A percentile compares a stretch with the other conserved stretches of the same genome.
phyloP scores from a whole-genome alignment of 2,113 vertebrate genomes.

The Madoqua kirkii region DNA sequence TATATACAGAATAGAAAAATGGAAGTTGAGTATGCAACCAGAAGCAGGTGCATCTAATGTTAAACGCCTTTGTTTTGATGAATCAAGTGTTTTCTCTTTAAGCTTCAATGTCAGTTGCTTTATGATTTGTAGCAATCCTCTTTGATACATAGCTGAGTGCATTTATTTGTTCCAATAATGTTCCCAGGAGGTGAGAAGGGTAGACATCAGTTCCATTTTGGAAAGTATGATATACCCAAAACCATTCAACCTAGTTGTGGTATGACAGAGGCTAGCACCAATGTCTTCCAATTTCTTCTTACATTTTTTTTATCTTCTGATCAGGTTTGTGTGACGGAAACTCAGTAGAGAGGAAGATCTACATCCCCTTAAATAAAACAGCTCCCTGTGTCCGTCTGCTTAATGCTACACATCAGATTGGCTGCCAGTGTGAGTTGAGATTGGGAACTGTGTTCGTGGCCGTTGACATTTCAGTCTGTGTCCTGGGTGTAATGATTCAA shows the following conservation, averaged over 20 bases:
- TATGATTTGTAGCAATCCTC: neutral
- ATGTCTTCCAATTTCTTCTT: neutral
- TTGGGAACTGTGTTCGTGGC: conserved; percentile 22
- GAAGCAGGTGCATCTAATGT: neutral
- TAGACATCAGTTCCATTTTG: neutral
- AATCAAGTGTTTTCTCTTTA: neutral
- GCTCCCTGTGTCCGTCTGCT: conserved; percentile 93
- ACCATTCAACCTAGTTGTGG: neutral
- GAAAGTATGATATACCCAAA: neutral
- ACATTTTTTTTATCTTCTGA: neutral
- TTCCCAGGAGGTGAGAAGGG: neutral
- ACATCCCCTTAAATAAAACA: conserved; percentile 88
- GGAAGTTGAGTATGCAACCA: neutral
- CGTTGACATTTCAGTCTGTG: neutral
- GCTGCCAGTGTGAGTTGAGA: conserved; percentile 94
- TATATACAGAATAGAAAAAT: neutral
- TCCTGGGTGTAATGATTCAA: neutral
- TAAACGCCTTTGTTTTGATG: conserved; percentile 2
- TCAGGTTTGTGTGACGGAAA: conserved; percentile 80
- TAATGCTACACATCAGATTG: conserved; percentile 96
- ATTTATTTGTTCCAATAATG: neutral
- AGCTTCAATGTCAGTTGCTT: neutral
- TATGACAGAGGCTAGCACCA: neutral
- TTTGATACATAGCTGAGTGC: neutral
- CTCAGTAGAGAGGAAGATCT: conserved; percentile 95